Base-by-base conservation (phyloP, 2,113 vertebrate genomes). In the Campylorhamphus procurvoides region DNA sequence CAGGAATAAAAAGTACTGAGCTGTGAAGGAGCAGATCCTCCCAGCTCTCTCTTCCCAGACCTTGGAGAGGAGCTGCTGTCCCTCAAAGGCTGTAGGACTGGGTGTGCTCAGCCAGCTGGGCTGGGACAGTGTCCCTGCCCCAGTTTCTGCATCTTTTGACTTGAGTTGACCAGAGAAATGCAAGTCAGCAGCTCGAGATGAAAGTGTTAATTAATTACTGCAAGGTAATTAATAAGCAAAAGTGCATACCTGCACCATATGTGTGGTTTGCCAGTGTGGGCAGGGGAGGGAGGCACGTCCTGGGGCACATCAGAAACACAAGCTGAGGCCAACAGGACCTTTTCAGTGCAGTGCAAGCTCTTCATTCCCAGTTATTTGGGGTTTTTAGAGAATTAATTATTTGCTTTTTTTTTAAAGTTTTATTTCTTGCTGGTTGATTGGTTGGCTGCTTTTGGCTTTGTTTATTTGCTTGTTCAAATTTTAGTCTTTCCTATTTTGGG, bases 71-170 rank as follows among this genome's bases (percentile, higher is more conserved):
- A 66, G 1, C 37, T 49, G 1, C 13, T 49, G 24, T 18, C 40
- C 0, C 35, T 20, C 2, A 14, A 31, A 46, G 19, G 18, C n/a
- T 44, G 1, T 0, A 9, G 42, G 42, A 7, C 22, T 47, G 9
- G 3, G 3, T 0, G 0, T 3, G 18, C 9, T 39, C n/a, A 27
- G 39, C 62, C 19, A 28, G n/a, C n/a, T n/a, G n/a, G n/a, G n/a
- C n/a, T n/a, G 53, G 82, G 53, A 56, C 69, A 68, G 37, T 5
- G 19, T 2, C n/a, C 4, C 28, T 33, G 2, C 25, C 42, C 19
- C 42, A 17, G 0, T 1, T 73, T 12, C 46, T 39, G 31, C 18
- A 25, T 7, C 19, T 55, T 90, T 60, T 90, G 59, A 83, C 83
- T 55, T 80, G 23, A 3, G 40, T 49, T 46, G 58, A 56, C 29